Conservation (phyloP, 2,888 invertebrate genomes). For the Euspilapteryx auroguttella region DNA sequence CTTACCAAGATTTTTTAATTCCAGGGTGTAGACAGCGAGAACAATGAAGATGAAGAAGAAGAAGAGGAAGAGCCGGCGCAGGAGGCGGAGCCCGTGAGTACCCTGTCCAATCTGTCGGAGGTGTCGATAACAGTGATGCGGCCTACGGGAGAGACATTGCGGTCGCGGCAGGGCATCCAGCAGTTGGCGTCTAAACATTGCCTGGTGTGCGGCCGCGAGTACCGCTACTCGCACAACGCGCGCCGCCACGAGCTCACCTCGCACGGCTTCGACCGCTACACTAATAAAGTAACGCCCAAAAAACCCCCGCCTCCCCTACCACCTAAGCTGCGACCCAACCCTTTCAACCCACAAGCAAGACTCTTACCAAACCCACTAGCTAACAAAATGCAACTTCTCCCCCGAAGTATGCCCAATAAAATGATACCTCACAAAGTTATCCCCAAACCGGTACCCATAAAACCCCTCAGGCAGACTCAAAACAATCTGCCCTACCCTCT, state of each 20-base stretch:
- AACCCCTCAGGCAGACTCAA: conserved; percentile 21
- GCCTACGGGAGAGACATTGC: conserved; percentile 40
- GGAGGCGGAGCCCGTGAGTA: conserved; percentile 15
- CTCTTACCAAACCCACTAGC: conserved; percentile 52
- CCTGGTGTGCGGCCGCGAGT: conserved; percentile 47
- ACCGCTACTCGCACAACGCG: conserved; percentile 55
- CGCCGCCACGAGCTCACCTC: conserved; percentile 48
- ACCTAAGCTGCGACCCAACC: conserved; percentile 49
- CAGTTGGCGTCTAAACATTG: conserved; percentile 54
- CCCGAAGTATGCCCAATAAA: conserved; percentile 28
- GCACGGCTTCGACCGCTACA: conserved; percentile 51
- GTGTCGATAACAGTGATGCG: conserved; percentile 53
- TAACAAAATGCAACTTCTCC: conserved; percentile 41
- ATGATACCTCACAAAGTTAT: conserved; percentile 24
- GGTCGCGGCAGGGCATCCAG: conserved; percentile 46
- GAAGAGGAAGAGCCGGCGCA: conserved; percentile 29
- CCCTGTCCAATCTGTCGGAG: conserved; percentile 39
- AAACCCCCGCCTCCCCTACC: conserved; percentile 24
- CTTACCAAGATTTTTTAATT: too few relatives aligned
- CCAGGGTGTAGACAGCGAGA: conserved; percentile 45
- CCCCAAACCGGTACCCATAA: conserved; percentile 42
- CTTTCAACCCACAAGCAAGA: conserved; percentile 50
- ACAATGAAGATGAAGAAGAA: conserved; percentile 33
- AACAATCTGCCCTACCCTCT: conserved; percentile 48
- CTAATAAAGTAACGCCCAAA: conserved; percentile 39